Conservation (phyloP, 2,888 invertebrate species). For the Harpalus rufipes region DNA sequence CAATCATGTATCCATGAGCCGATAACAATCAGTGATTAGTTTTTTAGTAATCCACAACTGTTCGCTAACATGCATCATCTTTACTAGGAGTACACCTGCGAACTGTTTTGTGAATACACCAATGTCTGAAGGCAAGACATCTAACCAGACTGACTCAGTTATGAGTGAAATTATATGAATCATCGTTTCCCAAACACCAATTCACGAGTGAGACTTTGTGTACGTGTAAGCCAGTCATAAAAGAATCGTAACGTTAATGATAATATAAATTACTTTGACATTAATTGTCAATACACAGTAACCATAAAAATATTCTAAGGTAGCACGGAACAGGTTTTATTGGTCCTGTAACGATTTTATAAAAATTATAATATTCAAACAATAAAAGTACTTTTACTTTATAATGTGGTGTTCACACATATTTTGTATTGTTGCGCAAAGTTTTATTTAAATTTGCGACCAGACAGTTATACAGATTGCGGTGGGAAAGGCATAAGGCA, state of each 20-base stretch:
- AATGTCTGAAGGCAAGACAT: neutral
- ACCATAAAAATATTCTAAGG: neutral
- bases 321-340: neutral
- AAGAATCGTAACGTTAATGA: neutral
- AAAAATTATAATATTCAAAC: neutral
- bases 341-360: neutral
- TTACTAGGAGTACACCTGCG: conserved; percentile 18
- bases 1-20: conserved; percentile 1
- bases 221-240: neutral
- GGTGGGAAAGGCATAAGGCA: no score
- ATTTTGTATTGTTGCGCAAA: no score
- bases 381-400: no score
- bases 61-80: conserved; percentile 8
- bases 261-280: conserved; percentile 22
- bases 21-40: neutral
- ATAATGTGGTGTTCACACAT: no score
- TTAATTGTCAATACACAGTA: conserved; percentile 11
- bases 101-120: conserved; percentile 9
- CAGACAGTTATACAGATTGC: no score
- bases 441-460: no score
- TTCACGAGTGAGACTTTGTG: neutral
- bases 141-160: conserved; percentile 13
- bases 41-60: conserved; percentile 10
- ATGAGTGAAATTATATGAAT: conserved; percentile 55
- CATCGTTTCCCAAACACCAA: conserved; percentile 27